These are phyloP conservation scores for Sabellastarte sp. DNA, from an alignment of 2,888 invertebrate species.

Conservation along the genomic window DNA sequence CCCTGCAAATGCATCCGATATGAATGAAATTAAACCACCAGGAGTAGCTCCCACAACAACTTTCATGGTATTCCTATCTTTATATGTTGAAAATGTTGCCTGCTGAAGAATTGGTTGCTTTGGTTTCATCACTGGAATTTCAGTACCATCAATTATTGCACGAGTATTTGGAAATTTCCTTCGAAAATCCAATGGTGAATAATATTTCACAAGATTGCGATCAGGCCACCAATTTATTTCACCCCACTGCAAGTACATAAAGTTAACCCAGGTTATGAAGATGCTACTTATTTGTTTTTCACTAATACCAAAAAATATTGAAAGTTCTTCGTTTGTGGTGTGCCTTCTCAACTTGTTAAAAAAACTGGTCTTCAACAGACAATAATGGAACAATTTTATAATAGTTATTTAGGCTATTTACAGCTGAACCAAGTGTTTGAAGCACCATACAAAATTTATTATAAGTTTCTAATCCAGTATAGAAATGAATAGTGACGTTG, in stretches of 20 bases:
- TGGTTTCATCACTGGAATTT: slow-evolving; percentile 34
- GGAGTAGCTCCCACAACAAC: slow-evolving; percentile 29
- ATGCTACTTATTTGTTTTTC: slow-evolving; percentile 23
- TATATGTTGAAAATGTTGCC: slow-evolving; percentile 34
- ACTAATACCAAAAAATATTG: slow-evolving; percentile 22
- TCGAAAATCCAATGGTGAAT: slow-evolving; percentile 28
- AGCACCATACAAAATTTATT: background rate
- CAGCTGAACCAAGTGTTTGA: background rate
- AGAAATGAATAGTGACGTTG: background rate
- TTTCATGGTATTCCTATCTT: slow-evolving; percentile 36
- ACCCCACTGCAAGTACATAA: slow-evolving; percentile 2
- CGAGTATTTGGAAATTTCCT: slow-evolving; percentile 29
- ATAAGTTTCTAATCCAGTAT: slow-evolving; percentile 3
- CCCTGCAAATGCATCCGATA: slow-evolving; percentile 34
- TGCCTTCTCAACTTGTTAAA: slow-evolving; percentile 27
- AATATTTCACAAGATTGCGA: slow-evolving; percentile 23
- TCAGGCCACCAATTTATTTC: slow-evolving; percentile 23
- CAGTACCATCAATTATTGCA: slow-evolving; percentile 34
- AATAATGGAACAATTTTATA: background rate
- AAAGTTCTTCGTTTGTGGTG: slow-evolving; percentile 26
- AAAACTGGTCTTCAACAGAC: slow-evolving; percentile 19
- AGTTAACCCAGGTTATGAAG: slow-evolving; percentile 24
- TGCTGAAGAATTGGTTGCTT: slow-evolving; percentile 29
- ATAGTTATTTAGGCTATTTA: background rate
- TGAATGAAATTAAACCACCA: slow-evolving; percentile 29